phyloP scores from a whole-genome alignment of 2,888 invertebrate species.

The Conus canariensis region DNA sequence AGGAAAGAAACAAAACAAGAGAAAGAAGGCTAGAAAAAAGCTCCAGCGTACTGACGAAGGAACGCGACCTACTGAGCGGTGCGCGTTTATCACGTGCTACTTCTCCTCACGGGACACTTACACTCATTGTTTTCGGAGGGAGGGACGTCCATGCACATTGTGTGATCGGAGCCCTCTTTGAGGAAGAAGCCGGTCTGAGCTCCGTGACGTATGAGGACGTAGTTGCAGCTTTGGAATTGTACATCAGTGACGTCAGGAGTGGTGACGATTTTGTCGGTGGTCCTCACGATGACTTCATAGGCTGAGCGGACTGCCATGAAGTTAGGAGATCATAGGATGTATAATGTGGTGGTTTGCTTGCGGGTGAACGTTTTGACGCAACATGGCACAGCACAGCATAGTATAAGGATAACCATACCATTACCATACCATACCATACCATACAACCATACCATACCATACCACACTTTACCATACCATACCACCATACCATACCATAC shows the following conservation, averaged over 20 bases:
- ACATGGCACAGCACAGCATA: no score
- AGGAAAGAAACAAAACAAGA: no score
- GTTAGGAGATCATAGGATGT: not conserved
- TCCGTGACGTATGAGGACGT: conserved; percentile 11
- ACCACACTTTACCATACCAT: not conserved
- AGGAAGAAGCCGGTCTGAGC: not conserved
- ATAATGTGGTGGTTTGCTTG: not conserved
- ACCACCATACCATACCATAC: not conserved
- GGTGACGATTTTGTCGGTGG: not conserved
- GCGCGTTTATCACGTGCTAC: no score
- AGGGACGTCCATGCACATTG: not conserved
- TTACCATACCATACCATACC: not conserved
- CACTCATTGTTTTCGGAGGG: not conserved
- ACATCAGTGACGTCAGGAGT: conserved; percentile 25
- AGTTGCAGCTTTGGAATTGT: not conserved
- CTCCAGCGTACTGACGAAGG: no score
- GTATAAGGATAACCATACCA: not conserved
- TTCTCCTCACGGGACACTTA: not conserved
- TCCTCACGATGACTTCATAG: not conserved
- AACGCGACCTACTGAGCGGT: no score
- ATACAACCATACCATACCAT: not conserved
- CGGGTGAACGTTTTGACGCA: not conserved
- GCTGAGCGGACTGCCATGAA: not conserved
- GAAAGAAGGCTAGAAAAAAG: no score
- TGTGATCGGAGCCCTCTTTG: not conserved